These are phyloP conservation scores for Heliconius hortense DNA, from an alignment of 2,888 invertebrate genomes.

Conservation along the genomic window DNA sequence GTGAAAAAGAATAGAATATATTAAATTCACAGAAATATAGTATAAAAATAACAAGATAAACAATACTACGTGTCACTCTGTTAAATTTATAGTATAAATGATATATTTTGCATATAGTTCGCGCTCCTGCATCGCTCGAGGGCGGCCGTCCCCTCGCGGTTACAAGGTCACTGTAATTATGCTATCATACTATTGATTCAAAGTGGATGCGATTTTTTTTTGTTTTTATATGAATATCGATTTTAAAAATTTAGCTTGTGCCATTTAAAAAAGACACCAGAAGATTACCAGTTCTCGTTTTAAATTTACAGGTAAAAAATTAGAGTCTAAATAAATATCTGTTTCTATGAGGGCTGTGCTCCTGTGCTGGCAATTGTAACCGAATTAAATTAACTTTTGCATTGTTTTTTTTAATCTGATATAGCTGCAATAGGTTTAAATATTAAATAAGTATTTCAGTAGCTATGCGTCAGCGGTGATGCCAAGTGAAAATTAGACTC, in stretches of 20 bases:
- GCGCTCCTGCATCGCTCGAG: constrained; percentile 2
- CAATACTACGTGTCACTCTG: neutral
- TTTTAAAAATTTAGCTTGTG: neutral
- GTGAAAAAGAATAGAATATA: too few species aligned
- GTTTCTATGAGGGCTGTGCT: too few species aligned
- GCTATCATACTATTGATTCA: constrained; percentile 20
- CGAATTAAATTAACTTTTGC: neutral
- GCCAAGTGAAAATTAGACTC: constrained; percentile 38
- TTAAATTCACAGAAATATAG: too few species aligned
- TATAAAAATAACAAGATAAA: neutral
- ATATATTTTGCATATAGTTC: constrained; percentile 21
- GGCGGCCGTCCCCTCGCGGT: constrained; percentile 20
- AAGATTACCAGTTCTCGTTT: neutral
- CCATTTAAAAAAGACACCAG: too few species aligned
- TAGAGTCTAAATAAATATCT: too few species aligned
- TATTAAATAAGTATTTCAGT: neutral
- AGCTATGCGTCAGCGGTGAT: constrained; percentile 20
- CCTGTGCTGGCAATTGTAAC: neutral
- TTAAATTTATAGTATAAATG: neutral
- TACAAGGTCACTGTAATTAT: constrained; percentile 27
- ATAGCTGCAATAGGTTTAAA: neutral
- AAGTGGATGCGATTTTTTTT: neutral
- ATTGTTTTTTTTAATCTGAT: neutral
- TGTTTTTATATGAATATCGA: neutral
- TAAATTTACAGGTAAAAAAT: neutral